These are phyloP conservation scores for Eupithecia insigniata DNA, from an alignment of 2,888 invertebrate genomes.

Conservation along the genomic window DNA sequence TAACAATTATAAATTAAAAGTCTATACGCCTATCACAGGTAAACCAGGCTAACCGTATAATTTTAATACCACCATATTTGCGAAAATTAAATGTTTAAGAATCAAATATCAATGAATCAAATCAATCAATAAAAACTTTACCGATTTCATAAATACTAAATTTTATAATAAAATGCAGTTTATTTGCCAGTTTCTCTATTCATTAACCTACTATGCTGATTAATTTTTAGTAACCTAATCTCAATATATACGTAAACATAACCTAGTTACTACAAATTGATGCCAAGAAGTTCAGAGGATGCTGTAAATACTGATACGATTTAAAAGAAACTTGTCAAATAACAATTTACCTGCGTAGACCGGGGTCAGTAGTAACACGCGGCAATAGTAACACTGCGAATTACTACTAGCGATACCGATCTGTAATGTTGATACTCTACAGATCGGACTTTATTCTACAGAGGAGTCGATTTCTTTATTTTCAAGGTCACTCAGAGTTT, in stretches of 20 bases:
- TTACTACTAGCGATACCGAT: neutral
- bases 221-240: neutral
- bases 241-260: neutral
- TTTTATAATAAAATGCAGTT: neutral
- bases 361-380: constrained; percentile 8
- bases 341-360: neutral
- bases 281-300: neutral
- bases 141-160: neutral
- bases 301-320: neutral
- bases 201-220: neutral
- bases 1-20: neutral
- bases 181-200: neutral
- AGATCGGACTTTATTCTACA: no score
- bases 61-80: neutral
- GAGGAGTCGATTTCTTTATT: neutral
- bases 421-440: no score
- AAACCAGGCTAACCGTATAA: neutral
- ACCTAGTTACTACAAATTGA: neutral
- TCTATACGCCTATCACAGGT: neutral
- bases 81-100: neutral
- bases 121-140: neutral
- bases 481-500: no score
- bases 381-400: neutral
- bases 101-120: no score
- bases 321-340: no score